Percentiles rank a stretch among this genome's conserved stretches.
These are phyloP conservation scores for Mongoloraphidia duomilia DNA, from an alignment of 2,888 invertebrate genomes.

Conservation along the genomic window DNA sequence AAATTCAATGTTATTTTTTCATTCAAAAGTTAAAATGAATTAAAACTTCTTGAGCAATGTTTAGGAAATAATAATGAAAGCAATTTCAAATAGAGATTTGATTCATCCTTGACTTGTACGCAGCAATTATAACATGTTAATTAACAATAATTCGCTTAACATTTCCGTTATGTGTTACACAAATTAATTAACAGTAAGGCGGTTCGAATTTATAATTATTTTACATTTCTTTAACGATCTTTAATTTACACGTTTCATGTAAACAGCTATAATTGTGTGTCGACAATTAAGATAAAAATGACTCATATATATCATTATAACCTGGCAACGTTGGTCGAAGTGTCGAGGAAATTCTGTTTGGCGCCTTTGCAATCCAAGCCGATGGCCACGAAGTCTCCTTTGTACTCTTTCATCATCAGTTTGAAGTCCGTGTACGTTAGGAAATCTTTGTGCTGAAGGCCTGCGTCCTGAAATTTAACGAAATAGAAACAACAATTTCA, in stretches of 20 bases:
- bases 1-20: too few species aligned
- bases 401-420: conserved; percentile 92
- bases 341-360: conserved; percentile 87
- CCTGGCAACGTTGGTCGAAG: conserved; percentile 81
- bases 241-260: too few species aligned
- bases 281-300: too few species aligned
- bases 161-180: too few species aligned
- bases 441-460: conserved; percentile 78
- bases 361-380: conserved; percentile 90
- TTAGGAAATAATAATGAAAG: conserved; percentile 3
- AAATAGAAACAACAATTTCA: neutral
- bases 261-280: too few species aligned
- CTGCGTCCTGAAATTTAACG: conserved; percentile 51
- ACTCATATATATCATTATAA: conserved; percentile 13
- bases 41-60: neutral
- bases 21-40: too few species aligned
- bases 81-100: neutral
- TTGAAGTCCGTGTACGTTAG: conserved; percentile 86
- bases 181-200: too few species aligned
- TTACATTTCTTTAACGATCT: too few species aligned
- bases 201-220: too few species aligned
- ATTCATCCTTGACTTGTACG: too few species aligned
- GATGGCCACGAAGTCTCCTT: conserved; percentile 88
- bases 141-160: too few species aligned
- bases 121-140: too few species aligned